phyloP scores from a whole-genome alignment of 2,888 invertebrate species.

The Germaria angustata region DNA sequence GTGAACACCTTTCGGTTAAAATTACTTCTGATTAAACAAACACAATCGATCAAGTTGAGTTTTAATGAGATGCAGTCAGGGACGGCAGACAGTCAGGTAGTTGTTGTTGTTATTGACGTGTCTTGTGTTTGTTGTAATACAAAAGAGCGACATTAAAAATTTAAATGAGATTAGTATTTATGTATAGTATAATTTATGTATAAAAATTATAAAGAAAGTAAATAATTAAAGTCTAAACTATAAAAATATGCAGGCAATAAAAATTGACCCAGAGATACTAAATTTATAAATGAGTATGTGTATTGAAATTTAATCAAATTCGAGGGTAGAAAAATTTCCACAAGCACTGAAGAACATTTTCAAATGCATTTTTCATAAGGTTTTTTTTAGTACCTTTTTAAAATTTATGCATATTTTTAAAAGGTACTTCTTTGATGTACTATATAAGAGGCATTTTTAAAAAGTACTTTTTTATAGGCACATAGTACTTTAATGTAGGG shows the following conservation, averaged over 20 bases:
- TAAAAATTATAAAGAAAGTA: not conserved
- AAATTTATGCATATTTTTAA: too few relatives aligned
- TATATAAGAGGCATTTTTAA: too few relatives aligned
- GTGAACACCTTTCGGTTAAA: not conserved
- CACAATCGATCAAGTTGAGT: slow-evolving; percentile 14
- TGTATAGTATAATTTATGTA: slow-evolving; percentile 19
- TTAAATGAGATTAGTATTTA: slow-evolving; percentile 1
- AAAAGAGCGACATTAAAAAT: slow-evolving; percentile 11
- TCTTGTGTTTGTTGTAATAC: slow-evolving; percentile 3
- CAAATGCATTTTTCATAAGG: too few relatives aligned
- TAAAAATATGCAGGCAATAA: not conserved
- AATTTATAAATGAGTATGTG: too few relatives aligned
- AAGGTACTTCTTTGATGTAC: too few relatives aligned
- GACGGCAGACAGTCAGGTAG: not conserved
- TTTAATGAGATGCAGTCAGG: not conserved
- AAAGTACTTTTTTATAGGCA: too few relatives aligned
- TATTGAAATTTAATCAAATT: too few relatives aligned
- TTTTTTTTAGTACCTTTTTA: too few relatives aligned
- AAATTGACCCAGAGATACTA: too few relatives aligned
- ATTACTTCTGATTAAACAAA: not conserved
- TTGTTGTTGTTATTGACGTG: slow-evolving; percentile 2
- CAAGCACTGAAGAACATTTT: too few relatives aligned
- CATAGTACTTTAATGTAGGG: too few relatives aligned
- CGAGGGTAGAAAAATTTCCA: too few relatives aligned
- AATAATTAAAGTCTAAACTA: slow-evolving; percentile 12